phyloP scores from a whole-genome alignment of 2,797 vertebrate species.

The Pangasius larnaudii region DNA sequence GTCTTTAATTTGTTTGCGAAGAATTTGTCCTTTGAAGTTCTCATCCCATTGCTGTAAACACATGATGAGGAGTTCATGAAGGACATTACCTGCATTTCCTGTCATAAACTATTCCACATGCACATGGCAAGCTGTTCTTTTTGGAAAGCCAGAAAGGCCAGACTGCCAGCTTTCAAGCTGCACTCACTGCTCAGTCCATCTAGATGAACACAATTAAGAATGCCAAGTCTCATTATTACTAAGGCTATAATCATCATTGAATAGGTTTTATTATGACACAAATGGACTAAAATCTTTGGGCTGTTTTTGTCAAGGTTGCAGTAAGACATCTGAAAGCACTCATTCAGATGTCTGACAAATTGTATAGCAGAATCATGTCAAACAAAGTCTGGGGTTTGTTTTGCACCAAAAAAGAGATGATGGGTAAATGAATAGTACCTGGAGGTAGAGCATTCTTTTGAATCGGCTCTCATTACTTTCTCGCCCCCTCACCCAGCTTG shows the following conservation, averaged over 20 bases:
- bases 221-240: constrained; percentile 44
- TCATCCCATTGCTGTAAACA: constrained; percentile 35
- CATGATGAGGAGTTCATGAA: constrained; percentile 15
- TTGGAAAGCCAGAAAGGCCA: constrained; percentile 13
- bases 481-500: background rate
- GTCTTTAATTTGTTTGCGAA: constrained; percentile 12
- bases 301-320: constrained; percentile 54
- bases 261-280: constrained; percentile 60
- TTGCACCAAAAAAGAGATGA: constrained; percentile 41
- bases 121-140: constrained; percentile 23
- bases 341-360: constrained; percentile 52
- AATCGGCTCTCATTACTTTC: constrained; percentile 45
- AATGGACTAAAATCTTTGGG: constrained; percentile 61
- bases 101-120: constrained; percentile 31
- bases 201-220: constrained; percentile 41
- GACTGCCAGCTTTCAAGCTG: constrained; percentile 29
- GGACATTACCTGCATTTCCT: constrained; percentile 36
- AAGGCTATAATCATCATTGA: constrained; percentile 51
- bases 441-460: constrained; percentile 38
- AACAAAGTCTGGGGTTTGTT: constrained; percentile 37
- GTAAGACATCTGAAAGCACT: constrained; percentile 54
- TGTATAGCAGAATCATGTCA: constrained; percentile 42
- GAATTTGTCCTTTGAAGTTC: constrained; percentile 29
- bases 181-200: constrained; percentile 13
- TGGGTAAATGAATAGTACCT: constrained; percentile 50